Evolutionary conservation across 1,140 invertebrate species (phyloP), one percentile per base, ranked within the genome.

Genomic region (Thaumetopoea pityocampa): DNA sequence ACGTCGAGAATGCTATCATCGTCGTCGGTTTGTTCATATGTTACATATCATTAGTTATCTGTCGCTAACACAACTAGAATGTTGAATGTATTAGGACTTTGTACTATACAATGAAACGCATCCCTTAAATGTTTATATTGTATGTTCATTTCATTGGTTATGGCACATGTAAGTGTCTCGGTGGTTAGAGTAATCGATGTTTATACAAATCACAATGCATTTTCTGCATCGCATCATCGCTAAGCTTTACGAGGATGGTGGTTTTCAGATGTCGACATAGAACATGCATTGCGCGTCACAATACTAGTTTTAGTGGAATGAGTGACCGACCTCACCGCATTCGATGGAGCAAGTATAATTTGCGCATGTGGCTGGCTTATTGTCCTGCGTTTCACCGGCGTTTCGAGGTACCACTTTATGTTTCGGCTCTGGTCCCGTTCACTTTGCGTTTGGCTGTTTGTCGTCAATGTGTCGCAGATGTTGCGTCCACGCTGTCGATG

Each of bases 311-410:
- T 81, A 84, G 77, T 80, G 69, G 74, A 80, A 81, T 84, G 77
- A 73, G 77, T 76, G 80, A 70, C 76, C 77, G 74, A 77, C 67
- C 48, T 77, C 77, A 79, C 77, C 72, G 74, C 80, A 84, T 76
- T 80, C 45, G 68, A 71, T 80, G 74, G 77, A 76, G 67, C 73
- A 77, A 68, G 54, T 78, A 66, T 83, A 64, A 69, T 76, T 84
- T 80, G 77, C 73, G 80, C 80, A 84, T 84, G 80, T 14, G 66
- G 61, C 71, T 79, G 69, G 66, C 70, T 83, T 78, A 62, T n/a
- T 74, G 68, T 78, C 67, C 74, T 60, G 65, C 73, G 79, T 71
- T 72, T 79, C 69, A 51, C 66, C 68, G 58, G 63, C 66, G 65
- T 71, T 62, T 70, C 67, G 70, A 78, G 69, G 73, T 74, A 76